Evolutionary conservation across 2,888 invertebrate species (phyloP).

Genomic region (Agonopterix alstromeriana): DNA sequence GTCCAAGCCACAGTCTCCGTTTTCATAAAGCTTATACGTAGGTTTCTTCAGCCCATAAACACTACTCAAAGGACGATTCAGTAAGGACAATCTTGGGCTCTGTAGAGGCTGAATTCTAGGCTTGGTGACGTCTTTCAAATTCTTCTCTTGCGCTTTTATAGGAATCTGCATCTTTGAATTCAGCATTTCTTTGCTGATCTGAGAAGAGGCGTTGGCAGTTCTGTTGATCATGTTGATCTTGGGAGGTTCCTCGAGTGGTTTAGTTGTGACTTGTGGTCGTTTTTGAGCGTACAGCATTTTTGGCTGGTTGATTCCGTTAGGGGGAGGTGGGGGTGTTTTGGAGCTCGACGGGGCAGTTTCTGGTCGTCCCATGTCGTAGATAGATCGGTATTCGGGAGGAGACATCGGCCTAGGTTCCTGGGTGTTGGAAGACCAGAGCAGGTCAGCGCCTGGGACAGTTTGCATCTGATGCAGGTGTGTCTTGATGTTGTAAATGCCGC

Average conservation of each 20-base stretch:
- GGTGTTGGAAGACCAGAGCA: conserved; percentile 44
- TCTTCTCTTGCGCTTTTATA: background rate
- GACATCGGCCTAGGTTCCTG: conserved; percentile 38
- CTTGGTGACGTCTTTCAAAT: background rate
- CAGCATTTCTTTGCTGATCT: background rate
- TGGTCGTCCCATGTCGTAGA: conserved; percentile 18
- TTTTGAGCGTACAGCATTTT: conserved; percentile 5
- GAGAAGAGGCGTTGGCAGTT: background rate
- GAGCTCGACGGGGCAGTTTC: conserved; percentile 8
- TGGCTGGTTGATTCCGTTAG: conserved; percentile 3
- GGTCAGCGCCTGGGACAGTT: conserved; percentile 33
- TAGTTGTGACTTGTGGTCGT: background rate
- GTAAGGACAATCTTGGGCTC: conserved; percentile 14
- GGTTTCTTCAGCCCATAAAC: conserved; percentile 27
- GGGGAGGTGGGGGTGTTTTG: conserved; percentile 4
- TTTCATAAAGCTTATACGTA: conserved; percentile 39
- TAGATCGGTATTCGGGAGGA: conserved; percentile 42
- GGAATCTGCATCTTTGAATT: background rate
- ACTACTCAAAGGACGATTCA: conserved; percentile 12
- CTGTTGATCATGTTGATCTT: too few relatives aligned
- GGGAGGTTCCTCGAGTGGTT: background rate
- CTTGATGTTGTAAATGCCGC: conserved; percentile 80
- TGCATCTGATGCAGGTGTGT: conserved; percentile 48
- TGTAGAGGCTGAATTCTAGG: conserved; percentile 6
- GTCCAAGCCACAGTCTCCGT: conserved; percentile 44